Conservation (phyloP, 2,797 vertebrate genomes). For the Novumbra hubbsi region DNA sequence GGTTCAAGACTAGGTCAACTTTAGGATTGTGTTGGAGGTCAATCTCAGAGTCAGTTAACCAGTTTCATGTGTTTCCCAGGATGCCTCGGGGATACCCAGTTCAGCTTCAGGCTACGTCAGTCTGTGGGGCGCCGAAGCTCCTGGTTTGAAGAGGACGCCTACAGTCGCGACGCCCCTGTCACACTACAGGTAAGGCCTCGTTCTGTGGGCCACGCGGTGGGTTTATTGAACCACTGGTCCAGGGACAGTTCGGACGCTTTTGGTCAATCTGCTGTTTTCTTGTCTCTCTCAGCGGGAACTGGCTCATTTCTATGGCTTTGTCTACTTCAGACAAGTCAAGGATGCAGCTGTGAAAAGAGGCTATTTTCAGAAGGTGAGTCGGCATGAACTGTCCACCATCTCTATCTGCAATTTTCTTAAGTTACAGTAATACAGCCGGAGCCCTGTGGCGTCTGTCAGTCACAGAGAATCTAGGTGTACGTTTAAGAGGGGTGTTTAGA, state of each 20-base stretch:
- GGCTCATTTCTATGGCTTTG: slow-evolving; percentile 89
- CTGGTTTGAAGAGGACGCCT: slow-evolving; percentile 60
- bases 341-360: slow-evolving; percentile 89
- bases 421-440: neutral
- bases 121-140: slow-evolving; percentile 73
- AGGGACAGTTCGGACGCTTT: neutral
- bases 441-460: too few species aligned
- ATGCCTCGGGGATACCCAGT: slow-evolving; percentile 93
- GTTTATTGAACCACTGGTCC: neutral
- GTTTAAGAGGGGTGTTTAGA: too few species aligned
- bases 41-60: slow-evolving; percentile 12
- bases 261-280: neutral
- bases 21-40: neutral
- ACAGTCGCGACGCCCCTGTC: slow-evolving; percentile 76
- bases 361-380: slow-evolving; percentile 94
- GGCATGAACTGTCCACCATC: neutral
- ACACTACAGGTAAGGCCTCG: slow-evolving; percentile 77
- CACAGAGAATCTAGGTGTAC: too few species aligned
- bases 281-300: slow-evolving; percentile 75
- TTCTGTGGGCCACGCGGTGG: neutral
- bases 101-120: slow-evolving; percentile 91
- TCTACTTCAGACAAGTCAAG: slow-evolving; percentile 94
- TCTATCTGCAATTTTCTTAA: neutral
- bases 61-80: slow-evolving; percentile 62
- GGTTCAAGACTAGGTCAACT: neutral